A percentile compares a stretch with the other conserved stretches of the same genome.
phyloP scores from a whole-genome alignment of 2,113 vertebrate genomes.

The Tychaedon coryphoeus region DNA sequence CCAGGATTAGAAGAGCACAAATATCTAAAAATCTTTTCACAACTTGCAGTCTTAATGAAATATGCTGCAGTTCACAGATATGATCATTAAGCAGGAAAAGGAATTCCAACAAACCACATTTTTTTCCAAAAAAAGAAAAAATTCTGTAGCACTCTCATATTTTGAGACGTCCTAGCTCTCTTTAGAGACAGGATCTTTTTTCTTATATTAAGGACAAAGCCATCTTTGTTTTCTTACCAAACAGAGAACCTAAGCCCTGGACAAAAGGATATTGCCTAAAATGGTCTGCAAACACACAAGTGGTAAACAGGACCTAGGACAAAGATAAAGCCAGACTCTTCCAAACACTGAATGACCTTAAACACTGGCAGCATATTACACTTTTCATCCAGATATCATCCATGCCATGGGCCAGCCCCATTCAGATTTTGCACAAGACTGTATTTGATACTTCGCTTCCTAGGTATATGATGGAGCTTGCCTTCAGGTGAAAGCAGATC shows the following conservation, averaged over 20 bases:
- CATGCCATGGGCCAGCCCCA: not conserved
- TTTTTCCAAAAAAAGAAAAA: not conserved
- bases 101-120: not conserved
- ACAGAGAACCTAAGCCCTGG: not conserved
- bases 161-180: not conserved
- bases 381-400: not conserved
- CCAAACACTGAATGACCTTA: not conserved
- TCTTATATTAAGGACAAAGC: not conserved
- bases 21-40: not conserved
- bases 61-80: not conserved
- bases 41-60: not conserved
- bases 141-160: not conserved
- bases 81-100: not conserved
- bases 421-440: not conserved
- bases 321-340: not conserved
- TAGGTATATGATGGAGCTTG: not conserved
- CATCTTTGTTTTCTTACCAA: not conserved
- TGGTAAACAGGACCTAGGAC: not conserved
- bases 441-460: not conserved
- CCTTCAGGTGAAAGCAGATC: not conserved
- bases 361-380: not conserved
- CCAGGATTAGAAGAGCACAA: not conserved
- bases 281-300: not conserved
- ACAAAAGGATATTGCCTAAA: not conserved
- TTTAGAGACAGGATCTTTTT: not conserved